Percentiles rank a stretch among this genome's conserved stretches.
Conservation (phyloP, 2,888 invertebrate species). For the Ophion ellenae region DNA sequence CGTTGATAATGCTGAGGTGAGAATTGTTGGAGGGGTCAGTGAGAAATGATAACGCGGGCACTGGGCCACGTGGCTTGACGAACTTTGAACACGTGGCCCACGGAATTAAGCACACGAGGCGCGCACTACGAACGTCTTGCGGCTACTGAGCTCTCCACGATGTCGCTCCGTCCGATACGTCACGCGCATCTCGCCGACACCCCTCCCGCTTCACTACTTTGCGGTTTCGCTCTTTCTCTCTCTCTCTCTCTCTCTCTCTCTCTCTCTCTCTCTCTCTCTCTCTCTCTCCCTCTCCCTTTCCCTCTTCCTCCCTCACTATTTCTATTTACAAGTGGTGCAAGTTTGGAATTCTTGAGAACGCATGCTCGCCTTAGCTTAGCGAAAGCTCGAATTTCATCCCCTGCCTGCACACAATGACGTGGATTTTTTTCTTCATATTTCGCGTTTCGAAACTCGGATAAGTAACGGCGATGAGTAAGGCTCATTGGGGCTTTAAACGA, state of each 20-base stretch:
- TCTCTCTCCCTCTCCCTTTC: neutral
- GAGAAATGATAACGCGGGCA: conserved; percentile 30
- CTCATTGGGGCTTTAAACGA: no score
- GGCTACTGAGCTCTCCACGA: conserved; percentile 74
- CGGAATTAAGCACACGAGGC: conserved; percentile 70
- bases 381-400: no score
- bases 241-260: neutral
- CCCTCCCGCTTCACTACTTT: conserved; percentile 10
- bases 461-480: no score
- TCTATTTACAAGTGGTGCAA: conserved; percentile 20
- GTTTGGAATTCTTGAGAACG: neutral
- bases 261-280: conserved; percentile 1
- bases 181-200: conserved; percentile 38
- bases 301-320: neutral
- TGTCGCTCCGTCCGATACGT: conserved; percentile 53
- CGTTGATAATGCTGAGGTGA: neutral
- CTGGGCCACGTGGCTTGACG: conserved; percentile 65
- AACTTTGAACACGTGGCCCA: conserved; percentile 57
- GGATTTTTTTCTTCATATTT: no score
- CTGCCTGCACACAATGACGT: no score
- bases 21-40: conserved; percentile 2
- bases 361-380: no score
- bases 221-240: conserved; percentile 14
- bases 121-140: conserved; percentile 78
- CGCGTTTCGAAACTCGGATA: no score